These are phyloP conservation scores for Procambarus virginalis DNA, from an alignment of 1,140 invertebrate species.

Conservation along the genomic window DNA sequence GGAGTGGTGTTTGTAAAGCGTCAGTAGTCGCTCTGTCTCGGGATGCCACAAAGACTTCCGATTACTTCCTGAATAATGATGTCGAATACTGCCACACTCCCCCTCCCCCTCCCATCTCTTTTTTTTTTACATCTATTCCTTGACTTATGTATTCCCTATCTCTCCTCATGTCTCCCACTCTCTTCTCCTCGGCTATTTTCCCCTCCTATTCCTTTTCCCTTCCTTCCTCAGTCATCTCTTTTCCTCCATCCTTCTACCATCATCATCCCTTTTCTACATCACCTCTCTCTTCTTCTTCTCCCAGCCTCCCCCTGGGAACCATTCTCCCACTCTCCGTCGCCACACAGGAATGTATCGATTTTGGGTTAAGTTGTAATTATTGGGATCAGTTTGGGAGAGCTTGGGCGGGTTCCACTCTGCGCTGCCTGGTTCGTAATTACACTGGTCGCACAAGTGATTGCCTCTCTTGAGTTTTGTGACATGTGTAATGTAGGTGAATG, in stretches of 20 bases:
- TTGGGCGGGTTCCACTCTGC: background rate
- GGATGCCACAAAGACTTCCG: no score
- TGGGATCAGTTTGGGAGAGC: no score
- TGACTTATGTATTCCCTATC: no score
- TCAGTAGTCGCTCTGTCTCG: no score
- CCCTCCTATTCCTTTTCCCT: no score
- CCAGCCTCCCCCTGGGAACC: no score
- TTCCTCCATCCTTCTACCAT: background rate
- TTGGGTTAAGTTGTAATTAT: background rate
- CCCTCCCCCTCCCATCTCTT: background rate
- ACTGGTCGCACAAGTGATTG: background rate
- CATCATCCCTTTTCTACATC: background rate
- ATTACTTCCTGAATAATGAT: background rate
- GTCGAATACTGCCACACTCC: background rate
- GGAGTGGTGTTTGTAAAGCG: no score
- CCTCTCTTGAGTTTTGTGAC: background rate
- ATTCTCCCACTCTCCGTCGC: background rate
- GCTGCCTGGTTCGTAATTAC: background rate
- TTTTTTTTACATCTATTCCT: background rate
- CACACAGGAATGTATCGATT: background rate
- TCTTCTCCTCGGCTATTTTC: background rate
- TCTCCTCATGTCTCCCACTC: conserved; percentile 1
- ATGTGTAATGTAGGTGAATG: no score
- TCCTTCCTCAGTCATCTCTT: no score
- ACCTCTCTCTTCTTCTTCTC: background rate